A percentile compares a stretch with the other conserved stretches of the same genome.
These are phyloP conservation scores for Eupithecia insigniata DNA, from an alignment of 2,888 invertebrate species.

Conservation along the genomic window DNA sequence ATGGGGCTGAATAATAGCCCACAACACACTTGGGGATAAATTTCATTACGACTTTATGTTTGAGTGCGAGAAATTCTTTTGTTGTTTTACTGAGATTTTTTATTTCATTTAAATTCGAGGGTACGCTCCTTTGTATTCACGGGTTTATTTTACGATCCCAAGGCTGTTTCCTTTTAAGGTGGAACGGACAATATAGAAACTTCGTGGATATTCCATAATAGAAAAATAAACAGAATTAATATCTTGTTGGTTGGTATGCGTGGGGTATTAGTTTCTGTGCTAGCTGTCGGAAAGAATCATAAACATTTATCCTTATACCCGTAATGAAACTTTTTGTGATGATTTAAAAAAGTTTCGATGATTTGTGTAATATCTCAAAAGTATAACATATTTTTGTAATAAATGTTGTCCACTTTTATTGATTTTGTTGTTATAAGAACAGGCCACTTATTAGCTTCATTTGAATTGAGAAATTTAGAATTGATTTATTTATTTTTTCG, in stretches of 20 bases:
- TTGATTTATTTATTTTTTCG: no score
- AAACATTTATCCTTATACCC: no score
- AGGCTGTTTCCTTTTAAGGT: slow-evolving; percentile 39
- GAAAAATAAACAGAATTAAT: neutral
- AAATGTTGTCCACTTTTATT: neutral
- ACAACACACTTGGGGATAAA: slow-evolving; percentile 80
- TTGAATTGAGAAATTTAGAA: neutral
- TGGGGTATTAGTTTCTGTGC: neutral
- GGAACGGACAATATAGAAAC: neutral
- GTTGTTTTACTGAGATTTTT: slow-evolving; percentile 69
- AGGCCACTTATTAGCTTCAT: neutral
- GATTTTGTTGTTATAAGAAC: neutral
- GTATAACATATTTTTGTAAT: neutral
- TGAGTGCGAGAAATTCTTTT: slow-evolving; percentile 71
- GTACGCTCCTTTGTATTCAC: slow-evolving; percentile 42
- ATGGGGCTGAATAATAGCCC: slow-evolving; percentile 79
- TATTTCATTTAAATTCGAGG: slow-evolving; percentile 63
- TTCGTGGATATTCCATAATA: neutral
- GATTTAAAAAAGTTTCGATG: neutral
- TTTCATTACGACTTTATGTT: slow-evolving; percentile 80
- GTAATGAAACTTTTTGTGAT: no score
- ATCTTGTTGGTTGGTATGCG: neutral
- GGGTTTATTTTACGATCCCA: slow-evolving; percentile 46
- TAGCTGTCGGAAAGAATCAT: neutral
- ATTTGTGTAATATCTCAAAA: neutral